Conservation (phyloP, 2,888 invertebrate species). For the Thumatha senex region DNA sequence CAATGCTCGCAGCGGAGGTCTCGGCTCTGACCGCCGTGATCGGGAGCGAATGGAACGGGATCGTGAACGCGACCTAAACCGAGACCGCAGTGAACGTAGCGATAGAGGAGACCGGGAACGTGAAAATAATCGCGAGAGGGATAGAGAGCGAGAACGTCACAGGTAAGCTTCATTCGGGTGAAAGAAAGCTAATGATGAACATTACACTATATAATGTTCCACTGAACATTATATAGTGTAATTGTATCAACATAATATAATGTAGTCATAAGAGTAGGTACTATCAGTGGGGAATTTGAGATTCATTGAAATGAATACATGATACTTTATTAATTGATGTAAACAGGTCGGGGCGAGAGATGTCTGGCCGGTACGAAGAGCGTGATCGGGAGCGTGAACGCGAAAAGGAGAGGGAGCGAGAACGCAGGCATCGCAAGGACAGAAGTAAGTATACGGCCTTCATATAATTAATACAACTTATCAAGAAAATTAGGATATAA, state of each 20-base stretch:
- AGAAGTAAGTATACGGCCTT: slow-evolving; percentile 52
- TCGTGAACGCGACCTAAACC: slow-evolving; percentile 59
- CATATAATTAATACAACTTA: not conserved
- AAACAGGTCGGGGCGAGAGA: slow-evolving; percentile 49
- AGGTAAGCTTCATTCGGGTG: slow-evolving; percentile 23
- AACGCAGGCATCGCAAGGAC: slow-evolving; percentile 71
- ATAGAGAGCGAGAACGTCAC: slow-evolving; percentile 34
- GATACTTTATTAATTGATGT: too few relatives aligned
- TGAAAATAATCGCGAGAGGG: slow-evolving; percentile 37
- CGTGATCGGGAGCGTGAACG: slow-evolving; percentile 53
- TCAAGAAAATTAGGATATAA: too few relatives aligned
- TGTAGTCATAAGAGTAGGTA: too few relatives aligned
- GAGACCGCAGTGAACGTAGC: slow-evolving; percentile 49
- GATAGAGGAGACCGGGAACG: slow-evolving; percentile 20
- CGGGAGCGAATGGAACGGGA: slow-evolving; percentile 74
- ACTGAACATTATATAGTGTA: too few relatives aligned
- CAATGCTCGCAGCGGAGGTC: slow-evolving; percentile 58
- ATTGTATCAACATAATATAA: too few relatives aligned
- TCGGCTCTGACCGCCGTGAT: slow-evolving; percentile 71
- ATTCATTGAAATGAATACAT: too few relatives aligned
- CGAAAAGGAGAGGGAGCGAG: slow-evolving; percentile 57
- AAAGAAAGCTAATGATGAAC: not conserved
- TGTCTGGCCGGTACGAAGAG: slow-evolving; percentile 45
- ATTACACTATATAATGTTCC: too few relatives aligned
- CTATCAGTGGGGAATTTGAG: too few relatives aligned